Evolutionary conservation across 1,140 invertebrate species (phyloP), one percentile per base, ranked within the genome.

Genomic region (Leptopilina boulardi): DNA sequence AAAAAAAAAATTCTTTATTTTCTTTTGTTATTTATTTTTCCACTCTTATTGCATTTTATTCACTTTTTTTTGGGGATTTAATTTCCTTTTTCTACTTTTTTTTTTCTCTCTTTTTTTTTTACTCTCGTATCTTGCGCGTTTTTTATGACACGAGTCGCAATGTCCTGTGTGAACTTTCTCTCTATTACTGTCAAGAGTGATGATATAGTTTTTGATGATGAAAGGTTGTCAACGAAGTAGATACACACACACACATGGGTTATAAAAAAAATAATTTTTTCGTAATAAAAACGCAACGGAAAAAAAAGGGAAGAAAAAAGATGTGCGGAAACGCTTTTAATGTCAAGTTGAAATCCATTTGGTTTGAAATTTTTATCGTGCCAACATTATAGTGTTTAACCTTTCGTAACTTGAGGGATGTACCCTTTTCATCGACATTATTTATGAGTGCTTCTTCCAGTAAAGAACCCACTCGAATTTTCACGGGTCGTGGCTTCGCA

Each of bases 271-370:
- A 51, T 51, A 51, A 51, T 51, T 51, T 51, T 8, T 18, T 38
- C 34, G 47, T 51, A 51, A 51, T 18, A 51, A 51, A 38, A 44
- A 51, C 2, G 34, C 2, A 30, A 38, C 34, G 34, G 8, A 9
- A 38, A 38, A 38, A 38, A 38, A 38, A 38, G 9, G 34, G 9
- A 38, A 38, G 34, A 38, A 38, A 9, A 38, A 34, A 38, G 34
- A 51, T 18, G n/a, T 51, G n/a, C 5, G 9, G 9, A 18, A 18
- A 51, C n/a, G 47, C 47, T 18, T n/a, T 51, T n/a, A 51, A 51
- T 51, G 47, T 51, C 47, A 51, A n/a, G 47, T 51, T 51, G 47
- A 51, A 51, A 51, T n/a, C 47, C 47, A 51, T n/a, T 18, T n/a
- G 47, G 47, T n/a, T n/a, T 51, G 18, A 18, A 51, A 51, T 51